phyloP scores from a whole-genome alignment of 2,888 invertebrate genomes.

The Caenorhabditis afra region DNA sequence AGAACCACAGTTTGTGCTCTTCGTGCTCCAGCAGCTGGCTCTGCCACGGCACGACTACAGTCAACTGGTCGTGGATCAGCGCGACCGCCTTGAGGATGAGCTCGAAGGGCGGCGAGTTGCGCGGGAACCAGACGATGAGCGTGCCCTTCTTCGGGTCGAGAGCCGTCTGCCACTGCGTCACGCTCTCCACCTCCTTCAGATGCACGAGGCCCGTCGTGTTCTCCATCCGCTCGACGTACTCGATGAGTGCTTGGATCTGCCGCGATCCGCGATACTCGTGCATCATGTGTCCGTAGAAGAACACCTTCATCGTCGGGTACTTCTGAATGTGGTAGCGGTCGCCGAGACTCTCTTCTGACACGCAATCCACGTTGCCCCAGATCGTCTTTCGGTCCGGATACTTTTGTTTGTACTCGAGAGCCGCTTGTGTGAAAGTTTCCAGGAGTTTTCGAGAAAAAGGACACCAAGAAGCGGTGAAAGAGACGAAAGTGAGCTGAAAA shows the following conservation, averaged over 20 bases:
- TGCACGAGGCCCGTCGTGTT: slow-evolving; percentile 29
- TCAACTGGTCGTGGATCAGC: slow-evolving; percentile 29
- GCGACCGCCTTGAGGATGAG: slow-evolving; percentile 40
- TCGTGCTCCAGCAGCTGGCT: slow-evolving; percentile 31
- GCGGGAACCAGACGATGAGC: slow-evolving; percentile 49
- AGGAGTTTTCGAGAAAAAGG: slow-evolving; percentile 22
- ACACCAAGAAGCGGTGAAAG: slow-evolving; percentile 49
- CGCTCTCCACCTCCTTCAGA: slow-evolving; percentile 28
- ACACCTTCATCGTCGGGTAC: slow-evolving; percentile 54
- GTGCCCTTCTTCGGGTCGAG: slow-evolving; percentile 24
- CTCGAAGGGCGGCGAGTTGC: slow-evolving; percentile 37
- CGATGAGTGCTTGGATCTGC: slow-evolving; percentile 8
- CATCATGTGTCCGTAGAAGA: slow-evolving; percentile 39
- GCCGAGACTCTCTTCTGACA: neutral
- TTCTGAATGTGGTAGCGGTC: slow-evolving; percentile 13
- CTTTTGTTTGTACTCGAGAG: slow-evolving; percentile 13
- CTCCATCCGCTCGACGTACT: slow-evolving; percentile 40
- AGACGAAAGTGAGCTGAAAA: slow-evolving; percentile 32
- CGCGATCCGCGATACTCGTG: slow-evolving; percentile 40
- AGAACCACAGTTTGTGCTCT: slow-evolving; percentile 42
- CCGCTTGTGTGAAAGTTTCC: slow-evolving; percentile 7
- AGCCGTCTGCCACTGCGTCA: slow-evolving; percentile 40
- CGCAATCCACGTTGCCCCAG: slow-evolving; percentile 51
- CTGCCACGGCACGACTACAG: slow-evolving; percentile 25
- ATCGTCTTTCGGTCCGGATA: slow-evolving; percentile 45